Base-by-base conservation (phyloP, 2,888 invertebrate genomes). In the Terebella lapidaria region DNA sequence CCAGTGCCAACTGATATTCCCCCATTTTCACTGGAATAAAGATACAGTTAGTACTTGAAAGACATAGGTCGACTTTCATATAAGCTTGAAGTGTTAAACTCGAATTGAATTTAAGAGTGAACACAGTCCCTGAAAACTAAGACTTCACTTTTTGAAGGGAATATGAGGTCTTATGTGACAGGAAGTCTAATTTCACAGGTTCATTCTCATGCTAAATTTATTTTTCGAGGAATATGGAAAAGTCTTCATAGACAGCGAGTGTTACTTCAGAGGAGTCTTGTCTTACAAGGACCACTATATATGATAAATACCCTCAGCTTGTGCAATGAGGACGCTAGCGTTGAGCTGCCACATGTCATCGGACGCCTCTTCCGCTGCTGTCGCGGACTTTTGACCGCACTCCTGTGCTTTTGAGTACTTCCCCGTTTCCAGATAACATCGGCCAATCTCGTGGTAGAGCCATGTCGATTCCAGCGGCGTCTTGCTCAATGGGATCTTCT, bases 361-460 rank as follows among this genome's bases (percentile, higher is more conserved):
- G 25, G 72, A 72, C 4, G 75, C 75, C 57, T 75, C 74, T 26
- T 69, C 63, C 20, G 79, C 78, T 4, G 73, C 72, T 3, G 63
- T 69, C 59, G 75, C 60, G 22, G 79, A 77, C 61, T 75, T 76
- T 63, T 75, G 72, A n/a, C 78, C 79, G 63, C 72, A 77, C 5
- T 76, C 75, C 53, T 68, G 61, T 3, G 79, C 74, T 18, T 74
- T 70, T 10, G 67, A 59, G 59, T 29, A 47, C 28, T 63, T 45
- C 18, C 70, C 70, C 47, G 77, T 60, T 64, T 81, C 82, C 59
- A 82, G 68, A 66, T 82, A 75, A 65, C 83, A 83, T 30, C 81
- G 71, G 18, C 82, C 82, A 49, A 82, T 81, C 68, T 82, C 82
- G 67, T 83, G 82, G 65, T 75, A 78, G 20, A 82, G 67, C 79